Evolutionary conservation across 2,888 invertebrate species (phyloP).

Genomic region (Calephelis perditalis): DNA sequence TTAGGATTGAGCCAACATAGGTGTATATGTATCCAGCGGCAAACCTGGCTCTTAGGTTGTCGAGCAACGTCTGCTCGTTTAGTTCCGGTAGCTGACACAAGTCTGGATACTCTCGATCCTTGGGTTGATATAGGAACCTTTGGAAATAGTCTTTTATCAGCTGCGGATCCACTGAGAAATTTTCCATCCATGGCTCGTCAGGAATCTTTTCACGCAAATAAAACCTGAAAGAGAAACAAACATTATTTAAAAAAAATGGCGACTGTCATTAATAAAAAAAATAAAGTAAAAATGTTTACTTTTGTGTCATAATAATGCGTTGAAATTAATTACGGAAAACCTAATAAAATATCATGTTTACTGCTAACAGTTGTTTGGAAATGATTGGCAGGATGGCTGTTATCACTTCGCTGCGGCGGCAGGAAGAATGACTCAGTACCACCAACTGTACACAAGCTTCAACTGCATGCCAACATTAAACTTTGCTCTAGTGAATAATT

Average conservation of each 20-base stretch:
- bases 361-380: conserved; percentile 21
- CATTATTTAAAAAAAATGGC: too few relatives aligned
- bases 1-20: conserved; percentile 97
- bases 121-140: conserved; percentile 93
- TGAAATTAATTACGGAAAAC: conserved; percentile 41
- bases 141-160: conserved; percentile 95
- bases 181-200: conserved; percentile 91
- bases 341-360: conserved; percentile 50
- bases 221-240: conserved; percentile 77
- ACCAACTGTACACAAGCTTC: conserved; percentile 59
- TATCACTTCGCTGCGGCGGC: conserved; percentile 55
- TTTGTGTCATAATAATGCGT: conserved; percentile 53
- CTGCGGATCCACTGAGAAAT: conserved; percentile 93
- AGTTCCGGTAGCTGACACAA: conserved; percentile 96
- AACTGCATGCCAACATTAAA: conserved; percentile 32
- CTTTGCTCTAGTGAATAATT: conserved; percentile 35
- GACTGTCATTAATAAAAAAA: neutral
- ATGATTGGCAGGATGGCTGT: conserved; percentile 69
- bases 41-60: conserved; percentile 93
- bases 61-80: conserved; percentile 94
- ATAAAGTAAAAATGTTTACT: conserved; percentile 47
- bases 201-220: conserved; percentile 92
- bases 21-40: conserved; percentile 96
- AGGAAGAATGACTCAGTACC: conserved; percentile 70
- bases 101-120: conserved; percentile 96